Conservation (phyloP, 2,888 invertebrate genomes). For the Calameuta pallipes region DNA sequence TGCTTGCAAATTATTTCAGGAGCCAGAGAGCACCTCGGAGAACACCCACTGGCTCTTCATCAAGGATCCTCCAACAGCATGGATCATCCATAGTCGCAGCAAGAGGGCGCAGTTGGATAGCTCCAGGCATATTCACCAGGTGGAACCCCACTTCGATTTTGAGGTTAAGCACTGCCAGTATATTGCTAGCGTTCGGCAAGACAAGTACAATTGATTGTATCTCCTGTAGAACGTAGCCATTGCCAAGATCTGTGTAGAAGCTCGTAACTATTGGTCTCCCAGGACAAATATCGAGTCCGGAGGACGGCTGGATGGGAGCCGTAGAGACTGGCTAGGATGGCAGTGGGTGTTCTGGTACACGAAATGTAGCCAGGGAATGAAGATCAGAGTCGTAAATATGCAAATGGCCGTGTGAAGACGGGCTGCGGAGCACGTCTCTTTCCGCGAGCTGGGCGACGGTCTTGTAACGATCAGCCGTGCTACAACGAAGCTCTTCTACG, state of each 20-base stretch:
- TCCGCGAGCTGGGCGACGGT: slow-evolving; percentile 23
- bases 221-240: background rate
- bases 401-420: slow-evolving; percentile 28
- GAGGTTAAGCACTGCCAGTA: background rate
- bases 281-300: slow-evolving; percentile 7
- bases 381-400: slow-evolving; percentile 36
- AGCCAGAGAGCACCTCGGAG: background rate
- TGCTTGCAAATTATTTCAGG: background rate
- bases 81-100: background rate
- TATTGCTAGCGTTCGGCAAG: background rate
- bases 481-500: background rate
- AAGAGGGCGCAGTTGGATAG: background rate
- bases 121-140: background rate
- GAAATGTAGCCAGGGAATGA: slow-evolving; percentile 9
- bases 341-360: background rate
- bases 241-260: background rate
- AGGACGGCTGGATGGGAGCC: background rate
- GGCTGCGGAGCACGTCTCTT: slow-evolving; percentile 15
- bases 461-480: slow-evolving; percentile 1
- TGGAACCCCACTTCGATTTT: background rate
- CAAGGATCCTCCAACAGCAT: background rate
- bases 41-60: background rate
- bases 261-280: slow-evolving; percentile 2
- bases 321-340: background rate
- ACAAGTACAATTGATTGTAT: background rate